Evolutionary conservation across 1,140 invertebrate genomes (phyloP), one percentile per base, ranked within the genome.

Genomic region (Dendroctonus ponderosae): DNA sequence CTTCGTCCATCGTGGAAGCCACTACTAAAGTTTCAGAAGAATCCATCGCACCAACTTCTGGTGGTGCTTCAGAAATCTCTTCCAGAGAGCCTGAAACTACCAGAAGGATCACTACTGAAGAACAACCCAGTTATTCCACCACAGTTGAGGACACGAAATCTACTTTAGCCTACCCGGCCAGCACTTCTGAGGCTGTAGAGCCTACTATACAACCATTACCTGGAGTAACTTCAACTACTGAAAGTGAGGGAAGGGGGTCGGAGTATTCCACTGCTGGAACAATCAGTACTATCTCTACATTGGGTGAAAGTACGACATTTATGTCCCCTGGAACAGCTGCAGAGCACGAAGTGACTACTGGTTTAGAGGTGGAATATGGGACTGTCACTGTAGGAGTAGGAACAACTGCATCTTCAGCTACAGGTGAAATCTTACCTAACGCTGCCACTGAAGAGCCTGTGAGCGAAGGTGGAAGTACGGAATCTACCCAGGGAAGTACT

Each of bases 71-170:
- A 52, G 50, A 15, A 52, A 52, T 1, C 5, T n/a, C 50, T 52
- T 52, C 50, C 15, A 52, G 11, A 52, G 50, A 52, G 50, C n/a
- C 50, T 15, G 50, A 37, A 52, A 46, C 12, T 46, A 46, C 8
- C 12, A 46, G 8, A 46, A 46, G 43, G 1, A 46, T 9, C 5
- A 11, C 12, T 2, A 46, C 43, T 11, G 12, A 46, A 46, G 43
- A 46, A 46, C 12, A 11, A 46, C 12, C 43, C 1, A 26, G 26
- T 26, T 46, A 12, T 11, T 9, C n/a, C n/a, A 52, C 14, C 37
- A 52, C 50, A 46, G 12, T 5, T 12, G 12, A 15, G 5, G 8
- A 52, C 0, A n/a, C 8, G 8, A 52, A 52, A 52, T 26, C 26
- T 52, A n/a, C 4, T 5, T 6, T 6, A 14, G 9, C 0, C 37